These are phyloP conservation scores for Vandiemenella viatica DNA, from an alignment of 2,888 invertebrate species.

Conservation along the genomic window DNA sequence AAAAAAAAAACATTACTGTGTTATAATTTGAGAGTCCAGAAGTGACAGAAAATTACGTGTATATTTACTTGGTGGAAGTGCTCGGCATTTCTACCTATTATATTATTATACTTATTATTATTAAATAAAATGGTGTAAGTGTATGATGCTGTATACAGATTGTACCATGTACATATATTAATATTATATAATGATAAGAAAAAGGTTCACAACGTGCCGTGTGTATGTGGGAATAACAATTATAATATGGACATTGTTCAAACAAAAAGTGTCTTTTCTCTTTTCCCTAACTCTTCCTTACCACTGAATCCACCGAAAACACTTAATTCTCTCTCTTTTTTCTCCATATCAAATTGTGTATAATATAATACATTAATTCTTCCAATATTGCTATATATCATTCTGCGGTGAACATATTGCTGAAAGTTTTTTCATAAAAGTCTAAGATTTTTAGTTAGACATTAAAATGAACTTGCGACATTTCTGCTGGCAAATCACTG, in stretches of 20 bases:
- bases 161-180: constrained; percentile 56
- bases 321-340: too few relatives aligned
- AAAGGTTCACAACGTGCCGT: constrained; percentile 83
- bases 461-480: too few relatives aligned
- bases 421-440: too few relatives aligned
- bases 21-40: constrained; percentile 11
- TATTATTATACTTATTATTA: constrained; percentile 27
- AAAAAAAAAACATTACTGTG: constrained; percentile 12
- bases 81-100: background rate
- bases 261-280: constrained; percentile 44
- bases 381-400: too few relatives aligned
- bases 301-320: background rate
- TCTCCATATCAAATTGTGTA: too few relatives aligned
- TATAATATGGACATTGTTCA: constrained; percentile 81
- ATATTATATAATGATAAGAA: constrained; percentile 57
- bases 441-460: too few relatives aligned
- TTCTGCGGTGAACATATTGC: too few relatives aligned
- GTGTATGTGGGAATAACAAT: constrained; percentile 71
- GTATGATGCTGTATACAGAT: constrained; percentile 48
- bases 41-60: constrained; percentile 1
- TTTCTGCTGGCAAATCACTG: too few relatives aligned
- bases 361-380: too few relatives aligned
- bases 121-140: constrained; percentile 33
- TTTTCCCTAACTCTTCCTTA: constrained; percentile 17
- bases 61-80: background rate